Base-by-base conservation (phyloP, 2,888 invertebrate species). In the Willowsia nigromaculata region DNA sequence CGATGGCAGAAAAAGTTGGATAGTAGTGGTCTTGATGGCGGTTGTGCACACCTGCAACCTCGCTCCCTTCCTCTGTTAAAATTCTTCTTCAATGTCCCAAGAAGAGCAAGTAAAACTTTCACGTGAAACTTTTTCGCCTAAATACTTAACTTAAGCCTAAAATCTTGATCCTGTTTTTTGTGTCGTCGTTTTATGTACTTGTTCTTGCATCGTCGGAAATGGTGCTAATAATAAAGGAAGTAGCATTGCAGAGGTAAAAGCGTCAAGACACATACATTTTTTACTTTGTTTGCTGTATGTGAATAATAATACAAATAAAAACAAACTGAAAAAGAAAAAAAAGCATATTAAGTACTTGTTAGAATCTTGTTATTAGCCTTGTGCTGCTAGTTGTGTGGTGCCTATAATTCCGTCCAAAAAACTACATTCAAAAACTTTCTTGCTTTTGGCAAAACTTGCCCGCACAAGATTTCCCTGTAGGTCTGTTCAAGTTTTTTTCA, bases 391-490 rank as follows among this genome's bases (percentile, higher is more conserved):
- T 47, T 25, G n/a, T 11, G 11, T 65, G 6, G 1, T 27, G 22
- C 18, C n/a, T 13, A 11, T 47, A 50, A 27, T n/a, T 7, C n/a
- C n/a, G n/a, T n/a, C 22, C 33, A 50, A 50, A 76, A 30, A 53
- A 47, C 15, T 50, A n/a, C 30, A 5, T 9, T 50, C 53, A 30
- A 40, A 71, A 71, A 71, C 13, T 71, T 71, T 71, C 43, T 50
- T 2, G n/a, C 53, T 50, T n/a, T 27, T 30, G 30, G 11, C 3
- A 50, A 76, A 76, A 53, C 18, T 76, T 71, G 37, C 18, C 33
- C 68, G 47, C 43, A 27, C 27, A 53, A 76, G 76, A 76, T 76
- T 76, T 76, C 76, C 76, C 76, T 53, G 76, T 76, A 30, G 76
- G 76, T 30, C 27, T 30, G 3, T 27, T 47, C 50, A 50, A 76